Evolutionary conservation across 2,113 vertebrate genomes (phyloP).

Genomic region (Hippoglossus stenolepis): DNA sequence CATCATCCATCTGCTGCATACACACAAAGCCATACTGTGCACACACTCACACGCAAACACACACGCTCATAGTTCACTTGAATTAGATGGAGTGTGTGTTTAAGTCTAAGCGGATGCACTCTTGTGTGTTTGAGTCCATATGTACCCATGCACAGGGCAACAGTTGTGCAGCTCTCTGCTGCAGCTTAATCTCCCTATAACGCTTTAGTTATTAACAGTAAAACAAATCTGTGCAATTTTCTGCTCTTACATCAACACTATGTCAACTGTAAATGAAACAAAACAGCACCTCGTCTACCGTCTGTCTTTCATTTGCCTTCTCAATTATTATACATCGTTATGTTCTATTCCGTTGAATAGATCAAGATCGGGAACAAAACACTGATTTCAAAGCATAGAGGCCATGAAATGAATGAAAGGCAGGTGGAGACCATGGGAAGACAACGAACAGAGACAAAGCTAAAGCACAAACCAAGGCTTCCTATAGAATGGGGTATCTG

Average conservation of each 20-base stretch:
- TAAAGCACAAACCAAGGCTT: conserved; percentile 54
- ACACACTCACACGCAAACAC: neutral
- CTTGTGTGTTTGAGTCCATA: conserved; percentile 3
- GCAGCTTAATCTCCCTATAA: conserved; percentile 11
- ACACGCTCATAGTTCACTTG: too few relatives aligned
- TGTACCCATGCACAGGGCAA: neutral
- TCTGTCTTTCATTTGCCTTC: neutral
- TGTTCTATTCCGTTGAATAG: neutral
- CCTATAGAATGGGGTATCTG: conserved; percentile 44
- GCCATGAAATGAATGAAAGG: conserved; percentile 17
- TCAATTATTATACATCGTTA: neutral
- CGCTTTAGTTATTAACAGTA: conserved; percentile 16
- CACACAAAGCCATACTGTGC: neutral
- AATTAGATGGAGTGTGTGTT: neutral
- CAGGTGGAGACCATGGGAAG: conserved; percentile 11
- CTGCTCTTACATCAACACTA: neutral
- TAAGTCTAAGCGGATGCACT: neutral
- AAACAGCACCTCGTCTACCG: neutral
- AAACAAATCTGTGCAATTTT: conserved; percentile 19
- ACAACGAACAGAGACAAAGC: conserved; percentile 28
- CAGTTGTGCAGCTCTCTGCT: conserved; percentile 1
- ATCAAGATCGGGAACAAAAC: neutral
- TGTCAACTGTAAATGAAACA: neutral
- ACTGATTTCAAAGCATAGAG: neutral
- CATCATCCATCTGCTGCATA: conserved; percentile 47